Evolutionary conservation across 1,140 invertebrate species (phyloP), one percentile per base, ranked within the genome.

Genomic region (Ceratosolen solmsi): DNA sequence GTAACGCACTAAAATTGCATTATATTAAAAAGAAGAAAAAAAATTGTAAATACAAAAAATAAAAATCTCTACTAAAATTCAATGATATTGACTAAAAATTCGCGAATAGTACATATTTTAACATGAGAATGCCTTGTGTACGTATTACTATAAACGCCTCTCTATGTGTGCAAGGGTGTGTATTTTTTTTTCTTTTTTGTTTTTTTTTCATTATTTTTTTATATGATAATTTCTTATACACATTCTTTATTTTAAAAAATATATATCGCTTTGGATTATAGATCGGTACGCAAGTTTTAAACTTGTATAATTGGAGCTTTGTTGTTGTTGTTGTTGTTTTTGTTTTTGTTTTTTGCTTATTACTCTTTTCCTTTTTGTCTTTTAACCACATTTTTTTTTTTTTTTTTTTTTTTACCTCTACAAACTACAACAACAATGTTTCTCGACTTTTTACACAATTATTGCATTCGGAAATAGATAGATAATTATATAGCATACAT

Each of bases 261-360:
- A 77, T 78, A 82, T 78, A 82, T 82, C 74, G 54, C 56, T 82
- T 82, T 78, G 41, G 51, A 76, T 76, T 82, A 82, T 70, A 77
- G 46, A 76, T 65, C 36, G 30, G 58, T 68, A 30, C 73, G 54
- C 74, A 78, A 82, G 65, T 73, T 82, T 63, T 13, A 71, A 82
- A 78, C 54, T 82, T 82, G 68, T 82, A 72, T 63, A 72, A 72
- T 77, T 71, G 65, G 17, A 83, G 68, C 33, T 56, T 79, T 56
- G 63, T 56, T 56, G 27, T 36, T 46, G 49, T 78, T n/a, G n/a
- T n/a, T n/a, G n/a, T n/a, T n/a, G n/a, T n/a, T n/a, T n/a, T 51
- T 78, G 22, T 70, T 30, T 77, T 79, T 78, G n/a, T n/a, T n/a
- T n/a, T n/a, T n/a, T n/a, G n/a, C n/a, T n/a, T n/a, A n/a, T n/a